Evolutionary conservation across 2,797 vertebrate species (phyloP), one percentile per base, ranked within the genome.

Genomic region (Sebastes taczanowskii): DNA sequence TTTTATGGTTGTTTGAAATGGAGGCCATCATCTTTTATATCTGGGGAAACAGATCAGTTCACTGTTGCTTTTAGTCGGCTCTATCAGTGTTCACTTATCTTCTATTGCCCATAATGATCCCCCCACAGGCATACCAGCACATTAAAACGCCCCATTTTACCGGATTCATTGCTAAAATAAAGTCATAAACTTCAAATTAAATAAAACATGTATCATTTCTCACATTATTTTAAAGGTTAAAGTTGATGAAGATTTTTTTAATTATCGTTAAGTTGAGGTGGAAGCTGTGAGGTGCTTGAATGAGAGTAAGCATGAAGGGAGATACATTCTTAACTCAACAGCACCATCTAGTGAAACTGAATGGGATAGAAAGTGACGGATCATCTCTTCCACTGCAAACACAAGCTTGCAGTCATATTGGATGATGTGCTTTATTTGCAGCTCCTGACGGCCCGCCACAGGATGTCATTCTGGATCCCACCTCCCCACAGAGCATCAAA

Each of bases 401-500:
- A 42, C 20, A 29, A 35, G 25, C 59, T 20, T 42, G 38, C 63
- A 22, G 55, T 86, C 18, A 84, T 74, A 29, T 29, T 85, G 53
- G 83, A 71, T 78, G 25, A 66, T 81, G 27, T 72, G 62, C 20
- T 89, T 88, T 83, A 60, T 85, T 88, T 84, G 2, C 94, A 99
- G 99, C 98, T 88, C 99, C 99, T 49, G 99, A 99, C 7, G 99
- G 99, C 3, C 97, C 98, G 18, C 99, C 99, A 56, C 97, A 98
- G 91, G 98, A 99, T 72, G 99, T 99, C 49, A 95, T 95, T 35
- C 96, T 99, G 75, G 98, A 99, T 88, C 96, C 99, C 27, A 96
- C 97, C 42, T 99, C 99, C 10, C 99, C 99, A n/a, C 99, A 99
- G 91, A 97, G 97, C 95, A 98, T 99, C 95, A 97, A 97, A 92